Base-by-base conservation (phyloP, 2,797 vertebrate species). In the Neomorphus geoffroyi region DNA sequence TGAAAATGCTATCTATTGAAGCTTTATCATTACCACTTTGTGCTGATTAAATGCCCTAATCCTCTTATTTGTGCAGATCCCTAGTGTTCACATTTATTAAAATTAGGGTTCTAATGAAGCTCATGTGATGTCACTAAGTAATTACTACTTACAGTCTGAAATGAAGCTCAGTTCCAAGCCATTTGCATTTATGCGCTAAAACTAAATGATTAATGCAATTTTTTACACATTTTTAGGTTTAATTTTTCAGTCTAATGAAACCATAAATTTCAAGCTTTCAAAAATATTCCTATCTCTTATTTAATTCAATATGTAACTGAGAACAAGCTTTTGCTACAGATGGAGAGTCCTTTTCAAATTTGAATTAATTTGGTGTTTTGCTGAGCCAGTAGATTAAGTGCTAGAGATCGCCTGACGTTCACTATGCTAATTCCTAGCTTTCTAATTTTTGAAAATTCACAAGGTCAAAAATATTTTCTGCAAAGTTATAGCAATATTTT, bases 231-330 rank as follows among this genome's bases (percentile, higher is more conserved):
- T 98, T 97, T 97, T 97, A 97, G 67, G 72, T 97, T 97, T 97
- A 97, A 96, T 97, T 97, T 98, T 97, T 98, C 89, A 96, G 70
- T 82, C 78, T 95, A 97, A 98, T 97, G 78, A 97, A 97, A 98
- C 88, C 81, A 97, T 97, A 97, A 97, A 97, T 98, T 97, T 96
- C 66, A 94, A 96, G 80, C 70, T 90, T 89, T 95, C 67, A 79
- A 56, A 95, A 96, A 93, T 94, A 82, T 94, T 93, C 80, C 79
- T 95, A 67, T 95, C 90, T 96, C 88, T 90, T 97, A 95, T 88
- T 96, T 95, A 97, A 97, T 97, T 97, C 90, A 92, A 45, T 92
- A 94, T 75, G 43, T 96, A 98, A 96, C 86, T 97, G 94, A 94
- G 89, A 96, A 95, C 69, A 97, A 91, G 94, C 33, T 94, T 97